Evolutionary conservation across 1,140 invertebrate species (phyloP).

Genomic region (Drosophila kepulauana): DNA sequence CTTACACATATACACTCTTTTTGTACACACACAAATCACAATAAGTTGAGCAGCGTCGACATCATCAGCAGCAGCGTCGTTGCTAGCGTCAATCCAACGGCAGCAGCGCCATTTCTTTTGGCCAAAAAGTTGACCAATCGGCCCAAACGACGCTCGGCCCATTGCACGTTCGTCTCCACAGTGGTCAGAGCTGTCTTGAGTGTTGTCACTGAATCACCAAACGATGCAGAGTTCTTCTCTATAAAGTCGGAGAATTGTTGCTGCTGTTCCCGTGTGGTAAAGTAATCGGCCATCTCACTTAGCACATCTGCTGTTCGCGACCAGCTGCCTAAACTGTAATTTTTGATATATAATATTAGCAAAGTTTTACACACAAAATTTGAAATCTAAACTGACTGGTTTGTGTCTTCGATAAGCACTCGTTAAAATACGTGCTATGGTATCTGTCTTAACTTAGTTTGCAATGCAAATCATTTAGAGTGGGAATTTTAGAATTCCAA

Average conservation of each 20-base stretch:
- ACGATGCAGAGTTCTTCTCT: not conserved
- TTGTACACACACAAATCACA: slow-evolving; percentile 16
- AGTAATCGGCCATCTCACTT: slow-evolving; percentile 83
- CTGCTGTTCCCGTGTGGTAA: slow-evolving; percentile 78
- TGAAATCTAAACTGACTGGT: too few relatives aligned
- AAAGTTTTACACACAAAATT: too few relatives aligned
- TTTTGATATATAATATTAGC: too few relatives aligned
- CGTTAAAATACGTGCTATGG: too few relatives aligned
- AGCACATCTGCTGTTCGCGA: slow-evolving; percentile 80
- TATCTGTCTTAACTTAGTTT: too few relatives aligned
- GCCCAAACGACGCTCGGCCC: slow-evolving; percentile 40
- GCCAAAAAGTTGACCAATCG: slow-evolving; percentile 30
- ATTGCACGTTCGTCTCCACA: slow-evolving; percentile 45
- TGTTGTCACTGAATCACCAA: slow-evolving; percentile 26
- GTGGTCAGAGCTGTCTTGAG: slow-evolving; percentile 21
- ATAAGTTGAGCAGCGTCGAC: slow-evolving; percentile 17
- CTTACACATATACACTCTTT: slow-evolving; percentile 8
- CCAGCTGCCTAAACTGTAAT: slow-evolving; percentile 74
- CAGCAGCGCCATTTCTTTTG: slow-evolving; percentile 14
- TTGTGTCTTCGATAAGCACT: too few relatives aligned
- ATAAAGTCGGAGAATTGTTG: slow-evolving; percentile 28
- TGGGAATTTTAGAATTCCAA: too few relatives aligned
- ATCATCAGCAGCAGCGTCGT: slow-evolving; percentile 13
- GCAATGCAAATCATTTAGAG: too few relatives aligned
- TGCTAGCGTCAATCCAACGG: slow-evolving; percentile 2